Evolutionary conservation across 2,888 invertebrate genomes (phyloP).

Genomic region (Leptinotarsa tumamoca): DNA sequence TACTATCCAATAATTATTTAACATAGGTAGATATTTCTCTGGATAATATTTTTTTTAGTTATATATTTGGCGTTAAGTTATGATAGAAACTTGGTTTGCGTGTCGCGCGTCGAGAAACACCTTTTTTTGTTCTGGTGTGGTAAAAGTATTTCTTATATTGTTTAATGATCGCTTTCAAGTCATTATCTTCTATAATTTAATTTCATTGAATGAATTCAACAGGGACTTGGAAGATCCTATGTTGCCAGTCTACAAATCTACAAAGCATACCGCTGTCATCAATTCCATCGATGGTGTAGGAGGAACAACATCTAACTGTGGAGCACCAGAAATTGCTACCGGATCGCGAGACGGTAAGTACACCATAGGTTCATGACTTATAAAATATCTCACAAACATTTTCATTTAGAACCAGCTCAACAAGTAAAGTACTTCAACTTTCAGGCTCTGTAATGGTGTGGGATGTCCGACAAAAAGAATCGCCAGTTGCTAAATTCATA

Average conservation of each 20-base stretch:
- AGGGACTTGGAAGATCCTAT: slow-evolving; percentile 85
- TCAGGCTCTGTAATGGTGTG: slow-evolving; percentile 77
- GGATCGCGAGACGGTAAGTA: slow-evolving; percentile 88
- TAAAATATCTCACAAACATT: no score
- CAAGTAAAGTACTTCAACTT: not conserved
- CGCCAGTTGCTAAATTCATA: slow-evolving; percentile 91
- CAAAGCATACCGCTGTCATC: slow-evolving; percentile 86
- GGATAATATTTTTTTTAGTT: no score
- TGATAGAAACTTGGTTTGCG: no score
- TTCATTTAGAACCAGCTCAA: no score
- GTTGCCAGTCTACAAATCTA: slow-evolving; percentile 81
- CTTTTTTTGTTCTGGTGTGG: no score
- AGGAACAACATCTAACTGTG: slow-evolving; percentile 83
- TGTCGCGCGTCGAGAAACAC: not conserved
- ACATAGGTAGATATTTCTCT: no score
- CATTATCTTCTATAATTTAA: no score
- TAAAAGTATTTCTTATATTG: no score
- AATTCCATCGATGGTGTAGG: slow-evolving; percentile 93
- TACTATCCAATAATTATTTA: no score
- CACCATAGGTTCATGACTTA: not conserved
- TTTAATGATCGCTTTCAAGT: no score
- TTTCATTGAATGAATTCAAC: not conserved
- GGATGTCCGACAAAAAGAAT: slow-evolving; percentile 91
- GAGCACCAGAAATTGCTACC: slow-evolving; percentile 95
- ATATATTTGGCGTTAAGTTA: no score